Conservation (phyloP, 2,797 vertebrate species). For the Poliocrania exsul region DNA sequence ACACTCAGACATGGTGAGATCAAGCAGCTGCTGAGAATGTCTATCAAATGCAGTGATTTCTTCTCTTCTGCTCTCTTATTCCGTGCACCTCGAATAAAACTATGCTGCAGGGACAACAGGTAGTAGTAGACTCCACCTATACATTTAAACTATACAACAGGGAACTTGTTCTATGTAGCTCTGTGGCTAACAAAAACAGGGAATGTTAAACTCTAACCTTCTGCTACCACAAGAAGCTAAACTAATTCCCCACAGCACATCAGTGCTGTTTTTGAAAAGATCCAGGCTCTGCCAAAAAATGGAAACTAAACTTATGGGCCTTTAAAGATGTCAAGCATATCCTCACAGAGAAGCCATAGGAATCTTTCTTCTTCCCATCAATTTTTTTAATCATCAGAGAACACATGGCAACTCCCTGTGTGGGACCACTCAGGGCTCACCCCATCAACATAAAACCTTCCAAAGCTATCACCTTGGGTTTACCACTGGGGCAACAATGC, state of each 20-base stretch:
- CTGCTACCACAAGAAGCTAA: conserved; percentile 1
- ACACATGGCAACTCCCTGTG: conserved; percentile 10
- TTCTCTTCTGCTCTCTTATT: background rate
- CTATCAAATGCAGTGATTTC: background rate
- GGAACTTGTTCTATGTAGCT: background rate
- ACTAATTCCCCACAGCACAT: conserved; percentile 17
- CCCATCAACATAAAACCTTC: conserved; percentile 24
- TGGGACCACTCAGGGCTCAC: background rate
- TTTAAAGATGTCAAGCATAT: conserved; percentile 29
- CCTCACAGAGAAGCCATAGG: background rate
- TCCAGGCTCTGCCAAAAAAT: background rate
- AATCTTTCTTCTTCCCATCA: background rate
- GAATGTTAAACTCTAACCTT: conserved; percentile 16
- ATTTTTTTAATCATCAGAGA: conserved; percentile 37
- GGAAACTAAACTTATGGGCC: background rate
- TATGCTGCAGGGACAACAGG: conserved; percentile 5
- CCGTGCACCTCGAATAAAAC: background rate
- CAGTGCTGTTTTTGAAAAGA: background rate
- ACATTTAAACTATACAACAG: background rate
- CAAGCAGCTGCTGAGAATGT: conserved; percentile 1
- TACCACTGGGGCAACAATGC: conserved; percentile 18
- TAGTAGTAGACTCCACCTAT: background rate
- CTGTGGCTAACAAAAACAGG: background rate
- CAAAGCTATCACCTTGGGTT: background rate
- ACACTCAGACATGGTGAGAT: background rate